Conservation (phyloP, 2,888 invertebrate species). For the Scaeva pyrastri region DNA sequence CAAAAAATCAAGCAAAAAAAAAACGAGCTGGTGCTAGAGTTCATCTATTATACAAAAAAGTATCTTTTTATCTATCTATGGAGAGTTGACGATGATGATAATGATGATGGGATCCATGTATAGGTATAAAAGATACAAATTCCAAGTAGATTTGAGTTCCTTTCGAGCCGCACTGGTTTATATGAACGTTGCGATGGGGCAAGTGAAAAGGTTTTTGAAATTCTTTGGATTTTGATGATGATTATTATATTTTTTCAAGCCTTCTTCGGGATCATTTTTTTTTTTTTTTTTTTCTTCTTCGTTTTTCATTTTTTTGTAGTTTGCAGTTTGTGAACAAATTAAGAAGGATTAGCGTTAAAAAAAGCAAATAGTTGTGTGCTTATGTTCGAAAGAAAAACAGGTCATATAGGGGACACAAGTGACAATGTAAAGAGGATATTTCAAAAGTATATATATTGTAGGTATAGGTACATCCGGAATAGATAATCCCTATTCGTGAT, state of each 20-base stretch:
- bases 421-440: slow-evolving; percentile 46
- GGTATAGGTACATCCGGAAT: slow-evolving; percentile 56
- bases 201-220: slow-evolving; percentile 62
- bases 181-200: not conserved
- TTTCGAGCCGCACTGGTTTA: slow-evolving; percentile 5
- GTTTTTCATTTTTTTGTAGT: slow-evolving; percentile 16
- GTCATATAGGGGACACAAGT: slow-evolving; percentile 52
- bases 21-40: slow-evolving; percentile 48
- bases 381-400: slow-evolving; percentile 30
- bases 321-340: slow-evolving; percentile 26
- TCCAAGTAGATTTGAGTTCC: slow-evolving; percentile 55
- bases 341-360: slow-evolving; percentile 29
- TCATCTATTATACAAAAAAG: slow-evolving; percentile 47
- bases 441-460: no score
- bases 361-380: slow-evolving; percentile 8
- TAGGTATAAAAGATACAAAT: slow-evolving; percentile 29
- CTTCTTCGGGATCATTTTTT: slow-evolving; percentile 1
- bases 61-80: slow-evolving; percentile 25
- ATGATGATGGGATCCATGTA: slow-evolving; percentile 14
- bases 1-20: not conserved
- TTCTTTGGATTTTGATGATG: slow-evolving; percentile 46
- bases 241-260: slow-evolving; percentile 36
- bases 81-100: not conserved
- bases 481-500: slow-evolving; percentile 63
- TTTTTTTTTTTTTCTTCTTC: not conserved